Base-by-base conservation (phyloP, 2,797 vertebrate species). In the Lagocephalus sceleratus region DNA sequence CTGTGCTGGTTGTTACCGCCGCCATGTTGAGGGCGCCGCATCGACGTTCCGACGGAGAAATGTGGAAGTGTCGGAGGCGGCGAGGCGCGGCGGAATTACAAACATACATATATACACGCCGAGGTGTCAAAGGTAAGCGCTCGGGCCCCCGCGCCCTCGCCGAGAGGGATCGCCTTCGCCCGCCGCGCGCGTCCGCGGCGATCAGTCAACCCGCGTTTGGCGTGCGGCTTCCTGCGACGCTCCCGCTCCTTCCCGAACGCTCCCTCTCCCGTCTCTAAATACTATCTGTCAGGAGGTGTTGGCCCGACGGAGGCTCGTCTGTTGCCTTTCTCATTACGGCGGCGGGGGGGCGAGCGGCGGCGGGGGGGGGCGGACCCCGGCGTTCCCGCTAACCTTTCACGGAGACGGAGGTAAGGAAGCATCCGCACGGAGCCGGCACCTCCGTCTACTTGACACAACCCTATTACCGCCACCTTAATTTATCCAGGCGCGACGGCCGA, bases 381-480 rank as follows among this genome's bases (percentile, higher is more conserved):
- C 44, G 22, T 75, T 73, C 39, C 54, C 56, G 2, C 32, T 79
- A 82, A 87, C 86, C 82, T 83, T 84, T 85, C 81, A 88, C 71
- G 62, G 82, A 86, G 83, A 86, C 76, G 51, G 80, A 83, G 70
- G 78, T 74, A 75, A 78, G 77, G 73, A 68, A 65, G 79, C 73
- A 76, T 74, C 79, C 71, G 54, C 77, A 81, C 81, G 63, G 66
- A 85, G 82, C 78, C 76, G 10, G 52, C 81, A 83, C 83, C 84
- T 87, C 76, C 77, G 77, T 86, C 83, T 85, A 83, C 80, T 83
- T 84, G 84, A 85, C 85, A 80, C 79, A 78, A 85, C 80, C 85
- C 87, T 77, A 86, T 88, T 88, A 84, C 80, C 38, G 70, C 73
- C 79, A 75, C 84, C 77, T 79, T 87, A 84, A 87, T 87, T 86